Conservation (phyloP, 37 sponge, comb jelly and placozoan species). For the Eunapius fragilis region DNA sequence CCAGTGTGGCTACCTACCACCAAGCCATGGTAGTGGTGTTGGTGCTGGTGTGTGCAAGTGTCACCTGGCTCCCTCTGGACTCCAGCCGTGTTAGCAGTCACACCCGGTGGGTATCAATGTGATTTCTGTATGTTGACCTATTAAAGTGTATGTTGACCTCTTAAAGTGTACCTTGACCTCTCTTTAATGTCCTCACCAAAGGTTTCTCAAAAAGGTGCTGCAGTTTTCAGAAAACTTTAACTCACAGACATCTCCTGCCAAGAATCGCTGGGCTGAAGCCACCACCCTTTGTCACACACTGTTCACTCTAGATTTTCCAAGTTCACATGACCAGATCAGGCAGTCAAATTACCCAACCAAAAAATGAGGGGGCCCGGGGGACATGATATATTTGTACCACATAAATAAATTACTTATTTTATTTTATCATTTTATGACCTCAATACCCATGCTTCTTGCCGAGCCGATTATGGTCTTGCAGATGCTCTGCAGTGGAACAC, state of each 20-base stretch:
- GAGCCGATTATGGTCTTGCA: slow-evolving; percentile 79
- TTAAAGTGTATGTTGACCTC: no score
- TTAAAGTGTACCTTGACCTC: neutral
- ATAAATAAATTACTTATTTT: neutral
- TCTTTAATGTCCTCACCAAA: no score
- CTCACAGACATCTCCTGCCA: slow-evolving; percentile 60
- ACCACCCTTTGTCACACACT: slow-evolving; percentile 26
- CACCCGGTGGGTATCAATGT: neutral
- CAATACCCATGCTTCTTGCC: slow-evolving; percentile 86
- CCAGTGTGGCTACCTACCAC: slow-evolving; percentile 5
- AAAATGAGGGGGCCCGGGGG: neutral
- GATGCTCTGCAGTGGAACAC: slow-evolving; percentile 73
- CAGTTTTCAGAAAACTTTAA: slow-evolving; percentile 64
- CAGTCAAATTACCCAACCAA: no score
- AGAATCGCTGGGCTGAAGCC: slow-evolving; percentile 70
- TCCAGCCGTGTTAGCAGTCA: neutral
- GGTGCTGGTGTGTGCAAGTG: neutral
- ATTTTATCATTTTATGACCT: slow-evolving; percentile 42
- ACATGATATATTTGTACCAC: neutral
- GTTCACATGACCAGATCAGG: neutral
- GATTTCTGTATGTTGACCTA: no score
- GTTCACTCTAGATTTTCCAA: neutral
- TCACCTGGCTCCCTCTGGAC: neutral
- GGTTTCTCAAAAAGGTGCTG: slow-evolving; percentile 64
- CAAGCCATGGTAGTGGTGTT: neutral